Evolutionary conservation across 2,888 invertebrate species (phyloP).

Genomic region (Plutella xylostella): DNA sequence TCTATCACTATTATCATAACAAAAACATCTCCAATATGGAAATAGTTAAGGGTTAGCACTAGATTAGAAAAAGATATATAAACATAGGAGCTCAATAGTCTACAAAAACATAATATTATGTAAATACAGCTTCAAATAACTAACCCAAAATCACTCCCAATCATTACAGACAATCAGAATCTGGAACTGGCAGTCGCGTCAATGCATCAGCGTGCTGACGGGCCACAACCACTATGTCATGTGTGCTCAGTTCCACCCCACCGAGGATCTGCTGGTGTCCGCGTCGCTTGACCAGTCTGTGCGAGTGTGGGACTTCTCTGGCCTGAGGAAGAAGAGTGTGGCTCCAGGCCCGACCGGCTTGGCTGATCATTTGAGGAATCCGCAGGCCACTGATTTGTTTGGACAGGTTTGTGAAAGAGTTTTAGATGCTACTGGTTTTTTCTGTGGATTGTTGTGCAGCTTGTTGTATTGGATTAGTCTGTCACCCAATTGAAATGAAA

Average conservation of each 20-base stretch:
- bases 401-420: constrained; percentile 76
- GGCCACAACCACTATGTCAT: constrained; percentile 99
- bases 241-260: constrained; percentile 98
- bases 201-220: constrained; percentile 92
- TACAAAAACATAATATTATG: too few species aligned
- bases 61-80: too few species aligned
- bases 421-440: too few species aligned
- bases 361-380: constrained; percentile 89
- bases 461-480: too few species aligned
- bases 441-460: too few species aligned
- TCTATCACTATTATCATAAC: too few species aligned
- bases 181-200: constrained; percentile 99
- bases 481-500: too few species aligned
- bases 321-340: constrained; percentile 95
- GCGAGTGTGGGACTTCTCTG: constrained; percentile 98
- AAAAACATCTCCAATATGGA: too few species aligned
- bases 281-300: constrained; percentile 98
- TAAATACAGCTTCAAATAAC: too few species aligned
- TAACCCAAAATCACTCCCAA: too few species aligned
- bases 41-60: too few species aligned
- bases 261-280: constrained; percentile 96
- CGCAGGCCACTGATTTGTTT: constrained; percentile 92
- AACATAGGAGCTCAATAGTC: too few species aligned
- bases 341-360: constrained; percentile 94
- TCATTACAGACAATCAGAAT: constrained; percentile 95